Evolutionary conservation across 1,140 invertebrate genomes (phyloP), one percentile per base, ranked within the genome.

Genomic region (Solenopsis invicta): DNA sequence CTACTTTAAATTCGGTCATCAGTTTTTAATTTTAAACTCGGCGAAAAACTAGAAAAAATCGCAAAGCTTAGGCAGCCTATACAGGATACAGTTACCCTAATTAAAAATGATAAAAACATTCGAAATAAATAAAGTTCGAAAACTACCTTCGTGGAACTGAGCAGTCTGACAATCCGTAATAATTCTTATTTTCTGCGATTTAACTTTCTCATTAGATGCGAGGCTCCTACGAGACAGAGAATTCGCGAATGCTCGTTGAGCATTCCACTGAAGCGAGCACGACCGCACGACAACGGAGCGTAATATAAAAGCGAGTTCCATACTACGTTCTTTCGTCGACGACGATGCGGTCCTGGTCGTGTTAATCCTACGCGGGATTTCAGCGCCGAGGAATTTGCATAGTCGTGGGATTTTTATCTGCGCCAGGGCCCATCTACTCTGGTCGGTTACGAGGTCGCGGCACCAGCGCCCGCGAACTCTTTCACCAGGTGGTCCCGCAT

Each of bases 401-500:
- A 92, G 88, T 87, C 78, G 89, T 67, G 59, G 74, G 86, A 91
- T 92, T 92, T 92, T 92, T 92, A 90, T 92, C 88, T 34, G 88
- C 87, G 81, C 80, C 64, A 71, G 78, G 66, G 84, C 52, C 62
- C 86, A 86, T 82, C 81, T 61, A 77, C 89, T 76, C 48, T 56
- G 64, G 24, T 24, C 41, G 78, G 37, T 8, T 16, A 4, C 16
- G n/a, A 8, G 8, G 54, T 37, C 56, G 56, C 34, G 50, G 72
- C 59, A 21, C 6, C 59, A 56, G 24, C 13, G 21, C 48, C 37
- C 77, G 62, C 67, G 54, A 29, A 62, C 54, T 50, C 69, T 75
- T 82, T 59, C 48, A 59, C 37, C 18, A 71, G 24, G 45, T 50
- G 34, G 77, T 66, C 12, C 21, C 41, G 61, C 24, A 48, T 80